Conservation (phyloP, 2,113 vertebrate species). For the Hyperoodon ampullatus region DNA sequence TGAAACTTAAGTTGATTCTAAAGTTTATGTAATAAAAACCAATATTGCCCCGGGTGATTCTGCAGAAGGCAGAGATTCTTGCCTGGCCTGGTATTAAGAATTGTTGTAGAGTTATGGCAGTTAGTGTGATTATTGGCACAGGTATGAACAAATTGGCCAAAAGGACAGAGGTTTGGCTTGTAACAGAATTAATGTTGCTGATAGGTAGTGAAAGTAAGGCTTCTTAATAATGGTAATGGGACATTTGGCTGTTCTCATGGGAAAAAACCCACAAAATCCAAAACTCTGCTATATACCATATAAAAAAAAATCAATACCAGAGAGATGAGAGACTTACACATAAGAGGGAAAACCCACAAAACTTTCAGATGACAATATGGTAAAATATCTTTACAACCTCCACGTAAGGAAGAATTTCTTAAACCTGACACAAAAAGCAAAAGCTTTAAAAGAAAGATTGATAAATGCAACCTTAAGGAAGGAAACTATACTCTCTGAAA, state of each 20-base stretch:
- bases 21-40: too few relatives aligned
- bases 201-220: not conserved
- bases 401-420: not conserved
- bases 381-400: not conserved
- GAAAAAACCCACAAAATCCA: not conserved
- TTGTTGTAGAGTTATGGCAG: fast-evolving
- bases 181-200: too few relatives aligned
- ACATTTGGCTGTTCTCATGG: not conserved
- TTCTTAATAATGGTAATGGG: too few relatives aligned
- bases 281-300: fast-evolving
- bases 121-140: too few relatives aligned
- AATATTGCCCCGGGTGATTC: too few relatives aligned
- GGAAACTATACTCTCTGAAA: not conserved
- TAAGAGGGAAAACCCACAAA: not conserved
- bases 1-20: too few relatives aligned
- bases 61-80: too few relatives aligned
- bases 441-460: not conserved
- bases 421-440: not conserved
- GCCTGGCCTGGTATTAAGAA: not conserved
- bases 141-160: not conserved
- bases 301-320: not conserved
- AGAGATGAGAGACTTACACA: not conserved
- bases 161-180: not conserved
- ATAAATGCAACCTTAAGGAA: not conserved
- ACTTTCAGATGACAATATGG: not conserved